Base-by-base conservation (phyloP, 1,140 invertebrate genomes). In the Rhizoglyphus robini region DNA sequence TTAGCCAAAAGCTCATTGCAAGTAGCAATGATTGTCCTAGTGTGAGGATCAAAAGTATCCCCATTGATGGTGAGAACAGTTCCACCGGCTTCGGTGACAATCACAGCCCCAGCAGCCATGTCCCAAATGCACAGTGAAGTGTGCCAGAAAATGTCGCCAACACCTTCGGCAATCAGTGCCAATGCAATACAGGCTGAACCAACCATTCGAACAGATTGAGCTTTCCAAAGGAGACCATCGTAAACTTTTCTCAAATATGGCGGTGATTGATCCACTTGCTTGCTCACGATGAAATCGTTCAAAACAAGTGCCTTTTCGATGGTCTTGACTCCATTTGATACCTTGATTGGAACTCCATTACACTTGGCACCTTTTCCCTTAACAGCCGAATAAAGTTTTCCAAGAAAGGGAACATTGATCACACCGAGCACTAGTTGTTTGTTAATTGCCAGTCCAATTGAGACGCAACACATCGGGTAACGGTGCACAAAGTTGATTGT, bases 141-240 rank as follows among this genome's bases (percentile, higher is more conserved):
- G 75, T 96, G 92, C 73, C 86, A 88, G 74, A 90, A 90, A 1
- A 82, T 83, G 79, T 97, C 92, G 15, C 84, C 83, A 30, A 81
- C 84, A 13, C 92, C 94, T 60, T 84, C 72, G 0, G 92, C 92
- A 0, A 96, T 88, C 81, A 87, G 86, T 25, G 86, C 85, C 84
- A 96, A 88, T 72, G 95, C 89, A 51, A 95, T 75, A 8, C 92
- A 91, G 27, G 88, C 88, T n/a, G 90, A 92, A 2, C 93, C 93
- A 58, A 90, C 75, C 2, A 84, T 78, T 65, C 91, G 82, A 47
- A 88, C 77, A 2, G 88, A 32, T 29, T 68, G 65, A 34, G 15
- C 29, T 31, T 64, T 63, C 63, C 63, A 59, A n/a, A 15, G 8
- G 2, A 65, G 15, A 1, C 23, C 1, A 31, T 63, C 61, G 41